phyloP scores from a whole-genome alignment of 2,113 vertebrate genomes.

The Telmatochromis bifrenatus region DNA sequence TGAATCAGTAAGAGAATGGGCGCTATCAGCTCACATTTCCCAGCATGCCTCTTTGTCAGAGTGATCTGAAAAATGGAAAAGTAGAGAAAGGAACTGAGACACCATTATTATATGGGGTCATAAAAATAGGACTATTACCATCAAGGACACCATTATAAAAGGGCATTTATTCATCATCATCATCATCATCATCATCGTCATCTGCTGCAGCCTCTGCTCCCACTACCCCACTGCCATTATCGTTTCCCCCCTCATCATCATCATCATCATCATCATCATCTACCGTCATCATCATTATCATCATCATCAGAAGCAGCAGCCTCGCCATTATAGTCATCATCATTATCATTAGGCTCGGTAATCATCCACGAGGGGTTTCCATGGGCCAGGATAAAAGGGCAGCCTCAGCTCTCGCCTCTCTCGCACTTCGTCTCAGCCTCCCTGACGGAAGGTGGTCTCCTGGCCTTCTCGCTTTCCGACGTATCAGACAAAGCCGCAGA shows the following conservation, averaged over 20 bases:
- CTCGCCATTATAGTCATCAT: constrained; percentile 76
- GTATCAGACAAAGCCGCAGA: neutral
- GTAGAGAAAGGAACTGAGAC: constrained; percentile 55
- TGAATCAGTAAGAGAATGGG: constrained; percentile 17
- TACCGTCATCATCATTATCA: constrained; percentile 49
- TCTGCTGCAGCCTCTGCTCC: constrained; percentile 47
- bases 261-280: constrained; percentile 54
- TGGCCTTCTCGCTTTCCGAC: neutral
- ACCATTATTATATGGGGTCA: constrained; percentile 69
- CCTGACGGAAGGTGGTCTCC: neutral
- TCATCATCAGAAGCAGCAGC: constrained; percentile 68
- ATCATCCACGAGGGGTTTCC: constrained; percentile 72
- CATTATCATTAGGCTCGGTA: constrained; percentile 76
- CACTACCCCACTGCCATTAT: constrained; percentile 55
- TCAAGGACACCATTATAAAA: constrained; percentile 74
- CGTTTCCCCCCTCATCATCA: constrained; percentile 54
- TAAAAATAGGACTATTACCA: constrained; percentile 73
- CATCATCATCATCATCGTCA: constrained; percentile 67
- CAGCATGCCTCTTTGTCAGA: constrained; percentile 49
- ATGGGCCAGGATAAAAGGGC: constrained; percentile 67
- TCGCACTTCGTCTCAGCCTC: constrained; percentile 40
- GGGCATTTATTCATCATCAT: constrained; percentile 73
- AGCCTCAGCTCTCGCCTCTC: constrained; percentile 23
- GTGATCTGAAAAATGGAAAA: constrained; percentile 56
- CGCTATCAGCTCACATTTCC: constrained; percentile 6